Evolutionary conservation across 2,888 invertebrate species (phyloP).

Genomic region (Rhorus exstirpatorius): DNA sequence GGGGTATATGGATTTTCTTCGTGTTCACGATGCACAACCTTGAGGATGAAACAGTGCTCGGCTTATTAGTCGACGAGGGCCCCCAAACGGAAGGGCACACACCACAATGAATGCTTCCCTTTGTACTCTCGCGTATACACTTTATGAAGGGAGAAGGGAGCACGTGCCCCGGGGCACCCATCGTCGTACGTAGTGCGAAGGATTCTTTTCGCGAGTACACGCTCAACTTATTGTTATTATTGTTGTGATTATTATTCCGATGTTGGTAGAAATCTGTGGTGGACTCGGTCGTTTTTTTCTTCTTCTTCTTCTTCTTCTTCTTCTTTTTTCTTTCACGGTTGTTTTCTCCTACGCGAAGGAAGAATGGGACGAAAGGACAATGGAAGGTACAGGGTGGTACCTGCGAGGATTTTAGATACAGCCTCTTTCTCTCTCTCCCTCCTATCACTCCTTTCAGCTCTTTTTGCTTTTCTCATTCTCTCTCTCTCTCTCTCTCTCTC

Average conservation of each 20-base stretch:
- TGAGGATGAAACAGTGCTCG: constrained; percentile 70
- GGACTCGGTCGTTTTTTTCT: constrained; percentile 20
- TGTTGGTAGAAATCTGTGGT: constrained; percentile 37
- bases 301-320: no score
- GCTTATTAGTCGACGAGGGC: constrained; percentile 70
- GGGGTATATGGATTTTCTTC: constrained; percentile 6
- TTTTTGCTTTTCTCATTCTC: constrained; percentile 22
- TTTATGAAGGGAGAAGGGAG: not conserved
- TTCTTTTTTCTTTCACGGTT: constrained; percentile 16
- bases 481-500: not conserved
- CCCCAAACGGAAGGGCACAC: constrained; percentile 39
- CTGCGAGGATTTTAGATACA: constrained; percentile 64
- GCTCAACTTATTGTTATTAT: constrained; percentile 22
- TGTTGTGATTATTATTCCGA: constrained; percentile 26
- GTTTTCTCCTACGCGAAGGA: constrained; percentile 57
- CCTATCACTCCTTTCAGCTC: constrained; percentile 29
- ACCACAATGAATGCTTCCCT: constrained; percentile 69
- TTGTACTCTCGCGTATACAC: constrained; percentile 63
- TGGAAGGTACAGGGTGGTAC: constrained; percentile 58
- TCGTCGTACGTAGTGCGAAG: not conserved
- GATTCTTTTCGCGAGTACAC: constrained; percentile 4
- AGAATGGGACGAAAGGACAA: constrained; percentile 57
- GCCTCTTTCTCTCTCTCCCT: constrained; percentile 6
- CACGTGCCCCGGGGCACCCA: constrained; percentile 37
- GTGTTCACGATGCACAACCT: constrained; percentile 56